A percentile compares a stretch with the other conserved stretches of the same genome.
Evolutionary conservation across 2,113 vertebrate species (phyloP).

Genomic region (Entomyzon cyanotis): DNA sequence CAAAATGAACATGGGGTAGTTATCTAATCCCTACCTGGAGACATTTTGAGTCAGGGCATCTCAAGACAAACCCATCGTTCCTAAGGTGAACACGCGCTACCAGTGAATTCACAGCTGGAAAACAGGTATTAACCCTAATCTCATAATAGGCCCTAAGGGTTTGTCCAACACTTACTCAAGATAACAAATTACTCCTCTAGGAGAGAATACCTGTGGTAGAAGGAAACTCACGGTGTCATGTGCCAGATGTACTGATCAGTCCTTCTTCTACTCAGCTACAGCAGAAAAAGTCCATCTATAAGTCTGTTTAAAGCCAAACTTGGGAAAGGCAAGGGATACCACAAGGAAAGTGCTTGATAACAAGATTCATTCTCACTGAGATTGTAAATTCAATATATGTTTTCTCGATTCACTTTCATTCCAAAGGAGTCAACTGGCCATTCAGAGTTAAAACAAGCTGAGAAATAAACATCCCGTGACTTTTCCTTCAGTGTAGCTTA

Average conservation of each 20-base stretch:
- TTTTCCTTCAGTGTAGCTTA: neutral
- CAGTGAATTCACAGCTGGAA: neutral
- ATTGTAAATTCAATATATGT: neutral
- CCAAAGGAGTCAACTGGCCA: neutral
- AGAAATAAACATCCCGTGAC: neutral
- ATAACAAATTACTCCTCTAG: neutral
- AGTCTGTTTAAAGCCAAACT: neutral
- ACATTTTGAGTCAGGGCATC: neutral
- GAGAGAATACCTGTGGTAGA: neutral
- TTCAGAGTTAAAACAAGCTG: neutral
- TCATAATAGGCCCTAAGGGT: neutral
- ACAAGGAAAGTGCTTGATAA: neutral
- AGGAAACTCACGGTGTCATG: neutral
- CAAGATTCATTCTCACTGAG: neutral
- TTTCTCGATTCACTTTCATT: neutral
- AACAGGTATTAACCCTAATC: neutral
- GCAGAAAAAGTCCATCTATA: accelerated
- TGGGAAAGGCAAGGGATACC: neutral
- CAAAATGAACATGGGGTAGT: neutral
- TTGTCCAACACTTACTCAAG: neutral
- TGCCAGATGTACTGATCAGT: neutral
- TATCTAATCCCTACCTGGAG: neutral
- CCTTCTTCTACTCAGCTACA: neutral
- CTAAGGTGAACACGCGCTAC: accelerated
- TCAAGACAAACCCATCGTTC: neutral